Evolutionary conservation across 2,797 vertebrate genomes (phyloP).

Genomic region (Notoglanidium macrostoma): DNA sequence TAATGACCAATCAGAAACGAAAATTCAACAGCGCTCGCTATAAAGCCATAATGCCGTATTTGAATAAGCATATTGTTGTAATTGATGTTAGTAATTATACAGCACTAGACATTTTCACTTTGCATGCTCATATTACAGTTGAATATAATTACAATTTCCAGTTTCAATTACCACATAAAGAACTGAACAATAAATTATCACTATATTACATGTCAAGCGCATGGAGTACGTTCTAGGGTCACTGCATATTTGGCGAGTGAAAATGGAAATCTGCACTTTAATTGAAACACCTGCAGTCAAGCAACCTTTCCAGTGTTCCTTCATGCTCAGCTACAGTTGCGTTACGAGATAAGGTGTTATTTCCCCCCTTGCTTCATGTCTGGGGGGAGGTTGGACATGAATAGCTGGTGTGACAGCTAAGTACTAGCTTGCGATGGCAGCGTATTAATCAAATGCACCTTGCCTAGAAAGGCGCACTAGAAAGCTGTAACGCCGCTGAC

Average conservation of each 20-base stretch:
- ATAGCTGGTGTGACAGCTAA: slow-evolving; percentile 45
- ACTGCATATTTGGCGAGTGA: not conserved
- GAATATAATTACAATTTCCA: not conserved
- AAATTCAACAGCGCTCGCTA: not conserved
- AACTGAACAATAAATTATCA: not conserved
- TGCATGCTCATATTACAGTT: not conserved
- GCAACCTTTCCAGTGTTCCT: slow-evolving; percentile 8
- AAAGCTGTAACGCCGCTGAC: slow-evolving; percentile 34
- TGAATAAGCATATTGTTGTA: slow-evolving; percentile 3
- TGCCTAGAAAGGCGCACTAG: not conserved
- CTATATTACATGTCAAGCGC: slow-evolving; percentile 10
- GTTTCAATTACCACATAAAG: not conserved
- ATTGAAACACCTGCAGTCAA: slow-evolving; percentile 32
- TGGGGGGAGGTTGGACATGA: slow-evolving; percentile 13
- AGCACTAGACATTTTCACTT: not conserved
- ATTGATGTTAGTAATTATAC: slow-evolving; percentile 15
- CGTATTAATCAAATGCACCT: slow-evolving; percentile 44
- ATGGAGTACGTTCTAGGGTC: slow-evolving; percentile 3
- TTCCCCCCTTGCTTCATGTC: not conserved
- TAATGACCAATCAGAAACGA: not conserved
- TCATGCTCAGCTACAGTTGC: slow-evolving; percentile 11
- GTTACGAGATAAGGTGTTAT: slow-evolving; percentile 20
- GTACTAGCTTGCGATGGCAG: slow-evolving; percentile 41
- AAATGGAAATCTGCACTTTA: slow-evolving; percentile 31
- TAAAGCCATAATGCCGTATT: not conserved